Percentiles rank a stretch among this genome's conserved stretches.
Conservation (phyloP, 2,113 vertebrate genomes). For the Galbula dea region DNA sequence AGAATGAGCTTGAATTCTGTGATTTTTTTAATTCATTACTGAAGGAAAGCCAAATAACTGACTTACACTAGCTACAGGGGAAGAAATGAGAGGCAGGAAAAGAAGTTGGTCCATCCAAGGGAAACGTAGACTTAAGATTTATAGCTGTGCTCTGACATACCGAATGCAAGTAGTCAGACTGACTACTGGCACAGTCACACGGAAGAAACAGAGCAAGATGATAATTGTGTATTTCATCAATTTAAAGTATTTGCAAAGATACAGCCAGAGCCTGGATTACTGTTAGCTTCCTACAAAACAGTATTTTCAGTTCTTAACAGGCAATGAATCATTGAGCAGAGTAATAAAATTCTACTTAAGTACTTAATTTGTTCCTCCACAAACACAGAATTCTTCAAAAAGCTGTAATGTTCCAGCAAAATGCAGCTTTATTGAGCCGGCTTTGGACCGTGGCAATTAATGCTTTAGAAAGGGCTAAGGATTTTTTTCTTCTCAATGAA, state of each 20-base stretch:
- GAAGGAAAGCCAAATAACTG: not conserved
- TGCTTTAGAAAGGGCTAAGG: not conserved
- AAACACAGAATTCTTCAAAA: not conserved
- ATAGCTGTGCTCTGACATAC: not conserved
- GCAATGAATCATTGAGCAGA: not conserved
- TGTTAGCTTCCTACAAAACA: not conserved
- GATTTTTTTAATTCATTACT: not conserved
- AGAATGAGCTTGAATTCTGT: not conserved
- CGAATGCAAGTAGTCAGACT: not conserved
- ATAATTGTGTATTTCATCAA: not conserved
- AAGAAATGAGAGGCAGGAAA: not conserved
- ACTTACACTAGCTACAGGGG: fast-evolving
- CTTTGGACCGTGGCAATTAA: not conserved
- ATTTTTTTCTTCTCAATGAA: not conserved
- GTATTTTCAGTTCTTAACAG: not conserved
- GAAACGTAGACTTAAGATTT: not conserved
- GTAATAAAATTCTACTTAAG: not conserved
- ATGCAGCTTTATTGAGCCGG: not conserved
- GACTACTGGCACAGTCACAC: not conserved
- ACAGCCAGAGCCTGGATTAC: not conserved
- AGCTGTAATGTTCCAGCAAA: not conserved
- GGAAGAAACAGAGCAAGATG: not conserved
- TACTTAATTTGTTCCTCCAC: not conserved
- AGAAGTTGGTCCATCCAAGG: not conserved
- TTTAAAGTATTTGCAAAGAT: not conserved